Evolutionary conservation across 2,113 vertebrate species (phyloP), one percentile per base, ranked within the genome.

Genomic region (Carettochelys insculpta): DNA sequence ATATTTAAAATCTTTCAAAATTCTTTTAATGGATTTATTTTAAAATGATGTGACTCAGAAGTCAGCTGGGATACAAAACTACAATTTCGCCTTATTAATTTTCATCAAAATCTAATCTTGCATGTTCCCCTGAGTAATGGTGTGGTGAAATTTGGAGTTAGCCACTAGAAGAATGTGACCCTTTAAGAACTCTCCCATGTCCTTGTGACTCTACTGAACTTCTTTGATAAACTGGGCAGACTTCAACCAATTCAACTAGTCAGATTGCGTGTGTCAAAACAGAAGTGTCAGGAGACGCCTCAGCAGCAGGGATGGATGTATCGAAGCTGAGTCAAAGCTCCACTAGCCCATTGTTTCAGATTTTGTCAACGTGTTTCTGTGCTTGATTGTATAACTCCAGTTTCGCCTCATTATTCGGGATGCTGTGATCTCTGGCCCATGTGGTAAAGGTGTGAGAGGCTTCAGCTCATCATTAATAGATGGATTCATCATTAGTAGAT

Each of bases 171-270:
- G 83, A 87, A 82, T 8, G 2, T 50, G 29, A 87, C 73, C 78
- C 2, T 80, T 75, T 45, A 56, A 82, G 38, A 82, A 25, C n/a
- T 7, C 9, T 86, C 19, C 38, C 58, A 45, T n/a, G 11, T 48
- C 48, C 68, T 83, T 41, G 41, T 19, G 51, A 56, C 75, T 43
- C n/a, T 43, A 61, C 13, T 29, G 22, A 82, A 48, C 12, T 51
- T 7, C 43, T 43, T 5, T 25, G 88, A 20, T 29, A 92, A 61
- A 81, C 58, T 11, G 3, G 4, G 75, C 31, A 51, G n/a, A 76
- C 0, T 0, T 56, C 86, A 10, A n/a, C 10, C 8, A 5, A 1
- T 90, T 56, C 4, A 47, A 48, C 51, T 27, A 75, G 22, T 31
- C 83, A 53, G 90, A 38, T 10, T 38, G 68, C 14, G 1, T 5